A percentile compares a stretch with the other conserved stretches of the same genome.
phyloP scores from a whole-genome alignment of 1,140 invertebrate genomes.

The Heliconius himera region DNA sequence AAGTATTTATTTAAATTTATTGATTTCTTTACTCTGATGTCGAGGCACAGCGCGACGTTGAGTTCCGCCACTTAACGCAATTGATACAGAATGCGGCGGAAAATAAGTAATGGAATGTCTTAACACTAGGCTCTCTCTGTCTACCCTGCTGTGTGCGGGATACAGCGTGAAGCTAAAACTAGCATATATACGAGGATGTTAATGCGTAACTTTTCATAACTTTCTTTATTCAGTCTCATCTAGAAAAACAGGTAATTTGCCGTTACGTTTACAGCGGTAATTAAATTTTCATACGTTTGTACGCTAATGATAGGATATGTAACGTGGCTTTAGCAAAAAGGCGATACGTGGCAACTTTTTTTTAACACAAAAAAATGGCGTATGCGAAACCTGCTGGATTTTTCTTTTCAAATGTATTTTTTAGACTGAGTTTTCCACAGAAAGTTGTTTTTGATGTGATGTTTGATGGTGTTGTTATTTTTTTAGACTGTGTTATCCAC shows the following conservation, averaged over 20 bases:
- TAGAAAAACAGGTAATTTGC: conserved; percentile 3
- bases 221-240: background rate
- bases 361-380: background rate
- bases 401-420: conserved; percentile 23
- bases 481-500: background rate
- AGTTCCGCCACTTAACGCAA: too few species aligned
- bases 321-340: conserved; percentile 27
- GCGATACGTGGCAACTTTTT: conserved; percentile 17
- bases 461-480: background rate
- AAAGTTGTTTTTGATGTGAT: background rate
- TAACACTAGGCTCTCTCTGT: too few species aligned
- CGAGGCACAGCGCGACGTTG: too few species aligned
- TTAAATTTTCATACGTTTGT: conserved; percentile 23
- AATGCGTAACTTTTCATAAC: background rate
- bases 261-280: conserved; percentile 19
- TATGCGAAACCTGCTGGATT: conserved; percentile 23
- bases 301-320: conserved; percentile 27
- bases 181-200: background rate
- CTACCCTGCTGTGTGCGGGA: too few species aligned
- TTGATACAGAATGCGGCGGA: too few species aligned
- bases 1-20: too few species aligned
- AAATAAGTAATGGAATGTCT: too few species aligned
- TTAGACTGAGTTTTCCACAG: background rate
- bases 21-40: too few species aligned
- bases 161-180: too few species aligned